Evolutionary conservation across 2,113 vertebrate species (phyloP), one percentile per base, ranked within the genome.

Genomic region (Antechinus flavipes): DNA sequence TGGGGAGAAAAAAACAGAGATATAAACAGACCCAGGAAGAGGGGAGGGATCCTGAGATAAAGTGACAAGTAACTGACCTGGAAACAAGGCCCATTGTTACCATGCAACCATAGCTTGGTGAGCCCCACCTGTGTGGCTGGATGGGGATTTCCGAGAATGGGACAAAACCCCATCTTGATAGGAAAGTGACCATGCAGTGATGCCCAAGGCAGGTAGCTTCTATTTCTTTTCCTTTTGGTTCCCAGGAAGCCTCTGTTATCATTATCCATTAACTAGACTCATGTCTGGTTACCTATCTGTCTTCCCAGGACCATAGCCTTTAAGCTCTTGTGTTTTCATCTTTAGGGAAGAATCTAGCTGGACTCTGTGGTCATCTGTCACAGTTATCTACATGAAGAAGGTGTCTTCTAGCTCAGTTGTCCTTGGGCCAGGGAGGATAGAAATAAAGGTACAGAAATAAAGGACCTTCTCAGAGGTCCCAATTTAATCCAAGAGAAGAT

Each of bases 181-280:
- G 27, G 94, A 93, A 96, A 96, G 95, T 56, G 10, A 55, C 54
- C 30, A 46, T 54, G 55, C 68, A 54, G 10, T 35, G 93, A 9
- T 53, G 54, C 27, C 53, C 27, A 12, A 56, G 27, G 56, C 61
- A 61, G 93, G 46, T 50, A 8, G 22, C 89, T 90, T 54, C 53
- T 53, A 54, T 58, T 61, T 84, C 84, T 89, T 58, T 61, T 9
- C 27, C 56, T n/a, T 16, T 61, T 52, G 10, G 50, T 96, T 97
- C 68, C 96, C 97, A 94, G 95, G 94, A 94, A 95, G 50, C 50
- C 50, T 52, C 50, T 52, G 9, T 52, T 52, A 50, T 5, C 89
- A 96, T 98, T 96, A 97, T 25, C 92, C 96, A 97, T 98, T 98
- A 98, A 98, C 97, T 68, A 58, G 49, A 52, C 50, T 52, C 6